These are phyloP conservation scores for Nothoprocta perdicaria DNA, from an alignment of 2,113 vertebrate species.

Conservation along the genomic window DNA sequence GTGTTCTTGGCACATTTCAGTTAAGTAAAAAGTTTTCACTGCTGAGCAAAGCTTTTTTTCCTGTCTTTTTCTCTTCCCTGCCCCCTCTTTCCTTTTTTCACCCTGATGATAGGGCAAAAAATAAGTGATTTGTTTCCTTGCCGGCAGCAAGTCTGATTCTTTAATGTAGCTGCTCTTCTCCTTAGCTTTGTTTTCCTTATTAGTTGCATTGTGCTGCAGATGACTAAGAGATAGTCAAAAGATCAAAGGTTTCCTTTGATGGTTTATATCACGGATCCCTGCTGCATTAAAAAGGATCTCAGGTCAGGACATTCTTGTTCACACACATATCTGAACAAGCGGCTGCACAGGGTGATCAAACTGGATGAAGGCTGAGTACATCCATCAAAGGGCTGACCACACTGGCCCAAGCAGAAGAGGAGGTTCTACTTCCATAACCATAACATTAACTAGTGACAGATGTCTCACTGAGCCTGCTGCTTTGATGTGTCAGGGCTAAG, in stretches of 20 bases:
- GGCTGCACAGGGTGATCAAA: slow-evolving; percentile 69
- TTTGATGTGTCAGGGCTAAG: slow-evolving; percentile 59
- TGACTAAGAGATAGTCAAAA: slow-evolving; percentile 71
- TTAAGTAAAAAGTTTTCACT: neutral
- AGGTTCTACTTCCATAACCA: slow-evolving; percentile 61
- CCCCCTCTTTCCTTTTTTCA: slow-evolving; percentile 14
- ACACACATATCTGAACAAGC: slow-evolving; percentile 71
- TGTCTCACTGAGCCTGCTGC: slow-evolving; percentile 53
- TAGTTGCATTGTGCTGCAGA: slow-evolving; percentile 70
- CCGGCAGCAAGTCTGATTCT: slow-evolving; percentile 60
- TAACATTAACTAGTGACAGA: slow-evolving; percentile 70
- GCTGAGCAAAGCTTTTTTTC: neutral
- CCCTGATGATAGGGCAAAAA: slow-evolving; percentile 45
- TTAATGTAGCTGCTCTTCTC: slow-evolving; percentile 61
- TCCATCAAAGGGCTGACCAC: slow-evolving; percentile 69
- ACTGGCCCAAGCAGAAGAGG: slow-evolving; percentile 60
- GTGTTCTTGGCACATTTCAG: slow-evolving; percentile 23
- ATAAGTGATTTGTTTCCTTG: slow-evolving; percentile 56
- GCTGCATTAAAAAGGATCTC: slow-evolving; percentile 74
- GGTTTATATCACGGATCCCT: slow-evolving; percentile 71
- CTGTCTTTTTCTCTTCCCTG: neutral
- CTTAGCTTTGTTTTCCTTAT: slow-evolving; percentile 65
- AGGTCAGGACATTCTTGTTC: slow-evolving; percentile 74
- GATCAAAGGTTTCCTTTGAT: slow-evolving; percentile 78
- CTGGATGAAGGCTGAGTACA: slow-evolving; percentile 68